Evolutionary conservation across 1,140 invertebrate genomes (phyloP).

Genomic region (Drosophila punjabiensis): DNA sequence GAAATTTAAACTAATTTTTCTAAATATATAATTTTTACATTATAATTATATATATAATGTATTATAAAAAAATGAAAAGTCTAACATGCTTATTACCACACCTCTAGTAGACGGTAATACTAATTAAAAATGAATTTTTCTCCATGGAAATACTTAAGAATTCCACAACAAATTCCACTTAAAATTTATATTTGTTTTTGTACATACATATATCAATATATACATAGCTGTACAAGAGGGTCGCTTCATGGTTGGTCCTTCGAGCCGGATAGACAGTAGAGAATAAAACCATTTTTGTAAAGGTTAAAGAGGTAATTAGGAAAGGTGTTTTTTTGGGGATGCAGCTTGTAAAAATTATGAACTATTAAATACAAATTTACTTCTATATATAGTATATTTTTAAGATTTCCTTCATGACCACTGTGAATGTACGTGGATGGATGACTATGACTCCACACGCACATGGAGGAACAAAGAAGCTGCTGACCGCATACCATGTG

Average conservation of each 20-base stretch:
- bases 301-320: too few species aligned
- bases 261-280: too few species aligned
- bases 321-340: too few species aligned
- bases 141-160: fast-evolving
- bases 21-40: too few species aligned
- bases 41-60: not conserved
- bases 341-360: too few species aligned
- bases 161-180: not conserved
- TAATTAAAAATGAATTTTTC: not conserved
- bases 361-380: too few species aligned
- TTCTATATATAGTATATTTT: not conserved
- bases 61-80: not conserved
- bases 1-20: not conserved
- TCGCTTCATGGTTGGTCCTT: too few species aligned
- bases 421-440: slow-evolving; percentile 2
- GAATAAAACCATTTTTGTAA: too few species aligned
- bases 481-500: slow-evolving; percentile 75
- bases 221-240: too few species aligned
- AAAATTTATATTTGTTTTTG: not conserved
- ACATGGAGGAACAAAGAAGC: slow-evolving; percentile 70
- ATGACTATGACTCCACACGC: slow-evolving; percentile 51
- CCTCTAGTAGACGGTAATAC: not conserved
- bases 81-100: not conserved
- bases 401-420: not conserved
- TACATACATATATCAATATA: too few species aligned